Evolutionary conservation across 1,140 invertebrate species (phyloP).

Genomic region (Drosophila kurseongensis): DNA sequence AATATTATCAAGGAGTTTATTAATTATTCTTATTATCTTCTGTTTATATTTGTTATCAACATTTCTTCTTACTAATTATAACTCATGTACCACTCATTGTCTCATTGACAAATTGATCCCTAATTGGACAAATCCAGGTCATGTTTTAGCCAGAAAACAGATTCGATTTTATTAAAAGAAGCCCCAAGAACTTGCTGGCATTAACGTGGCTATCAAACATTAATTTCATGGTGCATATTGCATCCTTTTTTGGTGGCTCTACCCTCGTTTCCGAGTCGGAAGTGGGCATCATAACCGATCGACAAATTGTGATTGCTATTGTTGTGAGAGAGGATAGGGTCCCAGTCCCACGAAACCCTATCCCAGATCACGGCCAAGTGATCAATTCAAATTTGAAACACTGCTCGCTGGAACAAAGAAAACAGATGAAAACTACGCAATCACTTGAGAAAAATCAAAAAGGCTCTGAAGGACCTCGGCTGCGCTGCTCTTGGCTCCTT

Average conservation of each 20-base stretch:
- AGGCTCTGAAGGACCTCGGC: slow-evolving; percentile 57
- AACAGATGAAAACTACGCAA: slow-evolving; percentile 79
- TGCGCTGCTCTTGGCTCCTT: slow-evolving; percentile 16
- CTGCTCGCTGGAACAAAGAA: slow-evolving; percentile 63
- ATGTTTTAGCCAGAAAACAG: neutral
- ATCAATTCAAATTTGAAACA: slow-evolving; percentile 83
- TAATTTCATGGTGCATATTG: slow-evolving; percentile 61
- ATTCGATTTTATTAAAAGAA: neutral
- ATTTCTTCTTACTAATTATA: neutral
- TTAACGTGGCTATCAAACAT: slow-evolving; percentile 46
- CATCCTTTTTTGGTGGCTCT: slow-evolving; percentile 7
- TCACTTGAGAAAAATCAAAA: slow-evolving; percentile 84
- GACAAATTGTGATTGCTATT: slow-evolving; percentile 79
- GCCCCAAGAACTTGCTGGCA: neutral
- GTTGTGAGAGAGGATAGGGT: slow-evolving; percentile 54
- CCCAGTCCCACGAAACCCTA: slow-evolving; percentile 58
- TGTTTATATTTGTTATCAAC: neutral
- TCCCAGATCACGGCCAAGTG: slow-evolving; percentile 62
- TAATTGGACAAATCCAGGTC: neutral
- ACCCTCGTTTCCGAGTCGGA: slow-evolving; percentile 53
- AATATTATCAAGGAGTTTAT: neutral
- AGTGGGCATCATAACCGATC: slow-evolving; percentile 70
- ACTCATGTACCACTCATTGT: neutral
- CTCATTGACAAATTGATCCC: neutral
- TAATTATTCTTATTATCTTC: neutral